Conservation (phyloP, 2,888 invertebrate genomes). For the Trichogramma dendrolimi region DNA sequence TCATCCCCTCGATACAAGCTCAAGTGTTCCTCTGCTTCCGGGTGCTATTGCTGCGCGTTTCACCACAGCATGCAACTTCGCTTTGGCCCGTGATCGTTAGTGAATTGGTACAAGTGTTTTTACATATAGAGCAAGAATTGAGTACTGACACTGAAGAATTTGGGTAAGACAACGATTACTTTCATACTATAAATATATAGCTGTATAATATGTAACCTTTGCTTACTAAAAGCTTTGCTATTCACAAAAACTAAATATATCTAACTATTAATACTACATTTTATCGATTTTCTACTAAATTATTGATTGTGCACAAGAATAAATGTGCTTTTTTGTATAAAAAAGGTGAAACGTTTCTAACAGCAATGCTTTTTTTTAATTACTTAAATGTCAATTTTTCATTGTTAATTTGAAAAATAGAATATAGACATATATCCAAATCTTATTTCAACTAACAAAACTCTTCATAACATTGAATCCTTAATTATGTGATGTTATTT, state of each 20-base stretch:
- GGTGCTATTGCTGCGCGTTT: slow-evolving; percentile 78
- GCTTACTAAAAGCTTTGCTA: not conserved
- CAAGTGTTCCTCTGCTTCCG: slow-evolving; percentile 86
- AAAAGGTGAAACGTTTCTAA: not conserved
- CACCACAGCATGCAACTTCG: slow-evolving; percentile 77
- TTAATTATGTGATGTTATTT: slow-evolving; percentile 46
- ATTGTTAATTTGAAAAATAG: not conserved
- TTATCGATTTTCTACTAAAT: not conserved
- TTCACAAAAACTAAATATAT: not conserved
- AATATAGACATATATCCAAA: slow-evolving; percentile 26
- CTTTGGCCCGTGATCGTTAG: slow-evolving; percentile 90
- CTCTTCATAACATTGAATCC: slow-evolving; percentile 33
- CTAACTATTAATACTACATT: not conserved
- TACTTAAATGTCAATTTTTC: not conserved
- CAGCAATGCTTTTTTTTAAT: not conserved
- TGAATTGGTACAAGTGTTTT: slow-evolving; percentile 83
- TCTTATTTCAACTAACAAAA: slow-evolving; percentile 39
- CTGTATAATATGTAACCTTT: not conserved
- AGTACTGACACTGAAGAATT: slow-evolving; percentile 72
- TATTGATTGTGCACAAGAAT: not conserved
- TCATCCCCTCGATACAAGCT: slow-evolving; percentile 72
- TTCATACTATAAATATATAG: no score
- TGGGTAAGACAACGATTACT: slow-evolving; percentile 55
- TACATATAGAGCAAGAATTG: slow-evolving; percentile 81
- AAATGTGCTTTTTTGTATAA: not conserved